These are phyloP conservation scores for Andrena dorsata DNA, from an alignment of 2,888 invertebrate species.

Conservation along the genomic window DNA sequence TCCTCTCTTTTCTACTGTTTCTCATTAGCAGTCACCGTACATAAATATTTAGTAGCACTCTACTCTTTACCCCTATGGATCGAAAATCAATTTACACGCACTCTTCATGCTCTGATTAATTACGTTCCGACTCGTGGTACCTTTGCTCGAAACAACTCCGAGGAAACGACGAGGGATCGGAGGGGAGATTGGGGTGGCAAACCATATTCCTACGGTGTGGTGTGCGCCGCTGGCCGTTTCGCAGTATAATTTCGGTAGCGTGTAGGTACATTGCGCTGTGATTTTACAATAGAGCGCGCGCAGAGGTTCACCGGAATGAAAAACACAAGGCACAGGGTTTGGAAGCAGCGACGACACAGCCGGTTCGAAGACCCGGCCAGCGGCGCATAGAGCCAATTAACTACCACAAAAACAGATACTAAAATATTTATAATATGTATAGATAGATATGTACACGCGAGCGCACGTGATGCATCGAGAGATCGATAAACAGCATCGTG, in stretches of 20 bases:
- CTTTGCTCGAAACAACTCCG: slow-evolving; percentile 5
- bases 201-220: slow-evolving; percentile 35
- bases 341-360: background rate
- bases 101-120: slow-evolving; percentile 51
- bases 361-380: slow-evolving; percentile 29
- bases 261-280: background rate
- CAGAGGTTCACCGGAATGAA: background rate
- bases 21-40: slow-evolving; percentile 45
- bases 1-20: slow-evolving; percentile 27
- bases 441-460: slow-evolving; percentile 25
- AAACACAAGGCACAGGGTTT: background rate
- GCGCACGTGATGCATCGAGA: slow-evolving; percentile 22
- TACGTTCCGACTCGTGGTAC: slow-evolving; percentile 21
- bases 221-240: slow-evolving; percentile 30
- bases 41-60: slow-evolving; percentile 35
- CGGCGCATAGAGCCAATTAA: slow-evolving; percentile 50
- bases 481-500: slow-evolving; percentile 27
- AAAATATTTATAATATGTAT: slow-evolving; percentile 55
- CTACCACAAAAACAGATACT: slow-evolving; percentile 60
- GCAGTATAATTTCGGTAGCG: background rate
- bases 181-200: background rate
- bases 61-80: slow-evolving; percentile 55
- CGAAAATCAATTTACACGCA: slow-evolving; percentile 50
- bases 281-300: background rate
- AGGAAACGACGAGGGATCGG: slow-evolving; percentile 28